Base-by-base conservation (phyloP, 2,888 invertebrate genomes). In the Anarsia innoxiella region DNA sequence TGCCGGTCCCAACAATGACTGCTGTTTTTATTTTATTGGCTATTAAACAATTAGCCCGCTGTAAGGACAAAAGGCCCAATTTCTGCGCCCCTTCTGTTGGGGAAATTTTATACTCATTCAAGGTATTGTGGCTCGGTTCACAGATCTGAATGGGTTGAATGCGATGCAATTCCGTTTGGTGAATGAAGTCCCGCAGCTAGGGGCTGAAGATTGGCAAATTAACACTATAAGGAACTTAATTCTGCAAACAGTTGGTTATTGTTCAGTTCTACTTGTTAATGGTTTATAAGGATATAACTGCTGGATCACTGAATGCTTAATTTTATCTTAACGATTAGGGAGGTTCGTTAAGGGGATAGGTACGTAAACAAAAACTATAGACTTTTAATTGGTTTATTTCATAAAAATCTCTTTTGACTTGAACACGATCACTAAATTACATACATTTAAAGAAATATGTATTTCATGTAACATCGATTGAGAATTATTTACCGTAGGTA, bases 371-470 rank as follows among this genome's bases (percentile, higher is more conserved):
- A 59, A 53, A 53, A 33, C 23, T 38, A 49, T 29, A 33, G 46
- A 52, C 56, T 56, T 72, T 72, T 60, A 59, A 56, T 26, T 49
- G 56, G 64, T 71, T 83, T 83, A 83, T 80, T 83, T 82, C 73
- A 78, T 83, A 84, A 82, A 82, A 83, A 82, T 77, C 73, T 82
- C 73, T 77, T 83, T 79, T 80, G 83, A 84, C 83, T 83, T 82
- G 84, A 84, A 84, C 84, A 84, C 84, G 82, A 79, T 82, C 73
- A 78, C 84, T 84, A 83, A 83, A 78, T 79, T 82, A 84, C 84
- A 84, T 78, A 82, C 74, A 79, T 62, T 69, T 66, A 74, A 79
- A 71, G 70, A 70, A 72, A 67, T 66, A 59, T 59, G 45, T 60
- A 66, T 66, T 69, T 65, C 53, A 65, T 71, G 59, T 71, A 77